Evolutionary conservation across 2,113 vertebrate species (phyloP).

Genomic region (Amphilophus citrinellus): DNA sequence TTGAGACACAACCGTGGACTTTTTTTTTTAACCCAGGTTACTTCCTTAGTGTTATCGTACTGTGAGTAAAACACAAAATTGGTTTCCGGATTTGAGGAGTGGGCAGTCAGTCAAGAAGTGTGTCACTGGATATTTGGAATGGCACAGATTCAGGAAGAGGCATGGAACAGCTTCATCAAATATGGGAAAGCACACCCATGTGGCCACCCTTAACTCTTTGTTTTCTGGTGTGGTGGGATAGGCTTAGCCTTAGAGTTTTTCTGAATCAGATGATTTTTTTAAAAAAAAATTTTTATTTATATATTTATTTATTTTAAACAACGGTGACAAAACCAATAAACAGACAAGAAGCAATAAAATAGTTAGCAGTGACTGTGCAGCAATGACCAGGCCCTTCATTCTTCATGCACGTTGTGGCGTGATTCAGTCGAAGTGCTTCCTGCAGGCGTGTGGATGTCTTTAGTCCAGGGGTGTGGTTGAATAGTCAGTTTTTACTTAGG

Average conservation of each 20-base stretch:
- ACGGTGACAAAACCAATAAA: not conserved
- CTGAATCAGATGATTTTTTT: no score
- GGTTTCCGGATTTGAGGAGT: not conserved
- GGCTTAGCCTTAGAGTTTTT: no score
- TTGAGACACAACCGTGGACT: constrained; percentile 13
- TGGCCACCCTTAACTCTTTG: not conserved
- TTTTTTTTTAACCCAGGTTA: not conserved
- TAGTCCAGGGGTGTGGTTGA: not conserved
- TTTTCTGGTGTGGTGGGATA: not conserved
- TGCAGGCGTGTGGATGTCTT: not conserved
- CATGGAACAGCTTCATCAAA: constrained; percentile 61
- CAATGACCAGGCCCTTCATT: not conserved
- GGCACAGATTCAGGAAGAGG: constrained; percentile 17
- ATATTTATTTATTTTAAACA: not conserved
- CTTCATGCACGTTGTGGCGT: not conserved
- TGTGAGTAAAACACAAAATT: not conserved
- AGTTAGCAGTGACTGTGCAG: no score
- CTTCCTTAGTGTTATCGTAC: constrained; percentile 21
- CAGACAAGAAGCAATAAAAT: not conserved
- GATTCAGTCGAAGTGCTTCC: not conserved
- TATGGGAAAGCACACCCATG: constrained; percentile 46
- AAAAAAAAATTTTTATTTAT: no score
- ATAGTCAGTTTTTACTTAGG: not conserved
- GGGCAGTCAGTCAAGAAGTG: constrained; percentile 34
- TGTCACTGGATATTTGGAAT: constrained; percentile 37